phyloP scores from a whole-genome alignment of 30 jellyfish, hydroid and myxozoan genomes.

The Rhopilema esculentum region DNA sequence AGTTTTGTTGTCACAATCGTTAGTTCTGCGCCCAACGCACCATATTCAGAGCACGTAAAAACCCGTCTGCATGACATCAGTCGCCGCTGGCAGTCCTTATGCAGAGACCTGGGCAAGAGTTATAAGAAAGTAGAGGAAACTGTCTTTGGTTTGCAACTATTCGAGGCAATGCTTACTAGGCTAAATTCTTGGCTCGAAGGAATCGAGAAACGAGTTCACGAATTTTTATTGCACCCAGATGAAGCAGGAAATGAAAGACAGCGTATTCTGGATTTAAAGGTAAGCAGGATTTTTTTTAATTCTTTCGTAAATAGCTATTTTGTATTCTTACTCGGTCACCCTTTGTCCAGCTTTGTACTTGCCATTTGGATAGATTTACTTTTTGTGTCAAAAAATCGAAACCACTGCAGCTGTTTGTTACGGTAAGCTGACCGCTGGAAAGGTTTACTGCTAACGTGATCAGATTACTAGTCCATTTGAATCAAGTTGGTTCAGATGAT shows the following conservation, averaged over 20 bases:
- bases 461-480: too few species aligned
- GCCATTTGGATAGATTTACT: too few species aligned
- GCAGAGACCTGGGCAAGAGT: slow-evolving; percentile 77
- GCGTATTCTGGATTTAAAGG: slow-evolving; percentile 66
- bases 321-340: too few species aligned
- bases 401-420: too few species aligned
- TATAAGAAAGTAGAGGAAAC: slow-evolving; percentile 69
- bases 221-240: slow-evolving; percentile 29
- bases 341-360: too few species aligned
- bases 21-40: slow-evolving; percentile 83
- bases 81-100: slow-evolving; percentile 75
- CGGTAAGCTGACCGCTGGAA: too few species aligned
- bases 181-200: slow-evolving; percentile 81
- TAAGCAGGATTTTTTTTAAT: too few species aligned
- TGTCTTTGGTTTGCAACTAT: slow-evolving; percentile 75
- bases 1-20: slow-evolving; percentile 73
- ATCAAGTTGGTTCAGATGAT: too few species aligned
- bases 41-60: slow-evolving; percentile 67
- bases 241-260: slow-evolving; percentile 58
- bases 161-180: slow-evolving; percentile 88
- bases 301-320: too few species aligned
- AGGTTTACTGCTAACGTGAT: too few species aligned
- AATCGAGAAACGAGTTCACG: slow-evolving; percentile 40
- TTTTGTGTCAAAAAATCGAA: too few species aligned
- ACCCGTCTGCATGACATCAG: slow-evolving; percentile 38